Evolutionary conservation across 2,113 vertebrate species (phyloP), one percentile per base, ranked within the genome.

Genomic region (Drymodes brunneopygia): DNA sequence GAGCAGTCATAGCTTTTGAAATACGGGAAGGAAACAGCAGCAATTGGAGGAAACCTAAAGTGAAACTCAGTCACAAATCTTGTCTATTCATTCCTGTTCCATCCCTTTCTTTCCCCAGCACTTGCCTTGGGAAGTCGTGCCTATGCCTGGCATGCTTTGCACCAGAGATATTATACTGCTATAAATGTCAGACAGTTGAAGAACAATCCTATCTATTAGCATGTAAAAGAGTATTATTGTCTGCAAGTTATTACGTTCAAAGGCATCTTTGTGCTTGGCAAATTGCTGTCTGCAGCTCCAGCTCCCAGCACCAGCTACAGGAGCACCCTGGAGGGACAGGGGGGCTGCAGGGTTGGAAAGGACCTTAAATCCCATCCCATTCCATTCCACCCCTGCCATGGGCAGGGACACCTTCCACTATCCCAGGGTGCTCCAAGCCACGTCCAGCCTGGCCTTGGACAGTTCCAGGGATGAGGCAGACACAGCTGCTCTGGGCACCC

Each of bases 201-300:
- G 86, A 95, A 97, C 89, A 94, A 95, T 92, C 44, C 35, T 50
- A 66, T 67, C 87, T 87, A 95, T 95, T 96, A 94, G 66, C 84
- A 94, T 85, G 87, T 53, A 85, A 94, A 92, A 92, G 87, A 82
- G 45, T 47, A 85, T 81, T 81, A 89, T 94, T 95, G 78, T 89
- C 84, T 91, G 74, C 70, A 86, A 81, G 86, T 88, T 90, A 58
- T 60, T 58, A 74, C 64, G 69, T 91, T 93, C 93, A 88, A 62
- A 90, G 81, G 69, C 75, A 5, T 71, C 75, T 75, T 27, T 85
- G 42, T 93, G 62, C 87, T 70, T 65, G 66, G 81, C 54, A 95
- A 80, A 95, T 88, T 77, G 60, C 77, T 70, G 80, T 88, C 85
- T 93, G 81, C 91, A 82, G 70, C 87, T 93, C 92, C 64, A 83